These are phyloP conservation scores for Cyrtonyx montezumae DNA, from an alignment of 2,113 vertebrate species.

Conservation along the genomic window DNA sequence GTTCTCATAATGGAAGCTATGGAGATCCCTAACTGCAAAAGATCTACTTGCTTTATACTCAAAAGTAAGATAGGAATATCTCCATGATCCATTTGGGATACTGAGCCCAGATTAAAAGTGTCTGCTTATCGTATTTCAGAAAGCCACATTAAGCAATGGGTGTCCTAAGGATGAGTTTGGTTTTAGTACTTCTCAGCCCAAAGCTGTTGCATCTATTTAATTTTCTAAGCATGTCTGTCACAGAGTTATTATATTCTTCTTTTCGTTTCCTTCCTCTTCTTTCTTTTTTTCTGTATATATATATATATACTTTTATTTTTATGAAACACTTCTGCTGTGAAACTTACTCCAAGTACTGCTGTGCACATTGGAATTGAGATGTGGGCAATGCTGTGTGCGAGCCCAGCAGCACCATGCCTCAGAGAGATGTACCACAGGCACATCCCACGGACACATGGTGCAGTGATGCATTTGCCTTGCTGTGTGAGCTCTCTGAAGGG, in stretches of 20 bases:
- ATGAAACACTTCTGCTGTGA: neutral
- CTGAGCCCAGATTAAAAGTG: neutral
- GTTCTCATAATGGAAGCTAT: neutral
- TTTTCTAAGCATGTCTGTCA: neutral
- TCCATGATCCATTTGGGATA: neutral
- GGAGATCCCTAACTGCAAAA: neutral
- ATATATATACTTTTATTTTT: neutral
- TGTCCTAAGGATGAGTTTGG: neutral
- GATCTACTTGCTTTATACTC: neutral
- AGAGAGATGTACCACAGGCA: neutral
- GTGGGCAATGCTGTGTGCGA: neutral
- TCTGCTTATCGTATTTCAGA: neutral
- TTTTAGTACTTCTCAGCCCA: neutral
- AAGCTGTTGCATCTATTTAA: neutral
- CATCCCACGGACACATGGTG: neutral
- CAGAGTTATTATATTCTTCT: neutral
- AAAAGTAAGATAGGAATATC: neutral
- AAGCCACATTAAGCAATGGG: neutral
- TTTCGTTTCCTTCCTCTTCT: neutral
- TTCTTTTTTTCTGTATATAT: neutral
- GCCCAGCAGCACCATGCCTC: accelerated
- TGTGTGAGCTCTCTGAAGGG: neutral
- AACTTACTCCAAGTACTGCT: neutral
- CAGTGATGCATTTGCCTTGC: neutral
- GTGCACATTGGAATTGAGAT: neutral